These are phyloP conservation scores for Setophaga kirtlandii DNA, from an alignment of 2,113 vertebrate species.

Conservation along the genomic window DNA sequence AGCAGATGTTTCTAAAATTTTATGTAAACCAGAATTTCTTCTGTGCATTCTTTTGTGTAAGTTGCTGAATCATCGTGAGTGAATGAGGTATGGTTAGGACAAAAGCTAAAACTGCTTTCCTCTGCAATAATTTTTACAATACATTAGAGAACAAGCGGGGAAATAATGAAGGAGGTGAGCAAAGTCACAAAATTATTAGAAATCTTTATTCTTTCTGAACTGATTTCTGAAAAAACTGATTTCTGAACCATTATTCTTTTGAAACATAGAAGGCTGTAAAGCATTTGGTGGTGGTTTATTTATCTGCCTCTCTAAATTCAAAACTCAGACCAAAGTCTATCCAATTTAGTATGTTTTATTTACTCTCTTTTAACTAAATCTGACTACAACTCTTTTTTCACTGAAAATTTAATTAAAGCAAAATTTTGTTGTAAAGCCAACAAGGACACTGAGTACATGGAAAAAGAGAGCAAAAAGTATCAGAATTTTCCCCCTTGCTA, in stretches of 20 bases:
- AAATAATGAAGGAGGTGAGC: background rate
- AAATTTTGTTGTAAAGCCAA: background rate
- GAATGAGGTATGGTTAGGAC: background rate
- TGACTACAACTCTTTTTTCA: background rate
- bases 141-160: background rate
- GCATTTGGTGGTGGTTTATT: background rate
- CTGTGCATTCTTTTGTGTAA: background rate
- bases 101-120: slow-evolving; percentile 14
- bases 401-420: background rate
- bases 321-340: background rate
- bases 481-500: background rate
- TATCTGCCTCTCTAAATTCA: background rate
- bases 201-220: background rate
- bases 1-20: background rate
- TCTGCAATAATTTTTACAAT: background rate
- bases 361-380: background rate
- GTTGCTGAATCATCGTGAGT: background rate
- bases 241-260: background rate
- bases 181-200: background rate
- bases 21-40: background rate
- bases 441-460: background rate
- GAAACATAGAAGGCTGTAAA: background rate
- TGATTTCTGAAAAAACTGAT: background rate
- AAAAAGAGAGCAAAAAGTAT: background rate
- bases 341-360: background rate